Evolutionary conservation across 2,113 vertebrate genomes (phyloP).

Genomic region (Eulemur macaco): DNA sequence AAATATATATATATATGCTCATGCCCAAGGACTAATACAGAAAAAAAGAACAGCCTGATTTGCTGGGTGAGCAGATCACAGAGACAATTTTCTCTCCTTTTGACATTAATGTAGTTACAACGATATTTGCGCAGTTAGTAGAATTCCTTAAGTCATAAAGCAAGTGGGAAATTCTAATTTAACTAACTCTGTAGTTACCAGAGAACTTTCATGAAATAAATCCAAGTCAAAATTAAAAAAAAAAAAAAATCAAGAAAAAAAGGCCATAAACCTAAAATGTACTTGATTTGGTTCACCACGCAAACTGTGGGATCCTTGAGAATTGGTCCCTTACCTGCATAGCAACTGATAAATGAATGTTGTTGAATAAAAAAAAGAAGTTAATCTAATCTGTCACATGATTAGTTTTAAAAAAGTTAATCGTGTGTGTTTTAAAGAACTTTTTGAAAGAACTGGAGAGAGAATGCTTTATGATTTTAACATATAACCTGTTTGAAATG

Average conservation of each 20-base stretch:
- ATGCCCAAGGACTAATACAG: neutral
- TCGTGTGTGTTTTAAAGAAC: neutral
- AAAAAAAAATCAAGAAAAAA: neutral
- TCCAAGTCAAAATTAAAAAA: neutral
- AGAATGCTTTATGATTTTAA: neutral
- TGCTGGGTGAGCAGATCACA: neutral
- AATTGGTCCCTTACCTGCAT: neutral
- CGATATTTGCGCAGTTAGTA: neutral
- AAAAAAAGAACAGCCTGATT: neutral
- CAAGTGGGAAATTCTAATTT: neutral
- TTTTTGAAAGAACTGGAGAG: conserved; percentile 10
- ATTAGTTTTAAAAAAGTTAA: neutral
- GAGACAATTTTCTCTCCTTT: conserved; percentile 3
- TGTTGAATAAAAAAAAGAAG: neutral
- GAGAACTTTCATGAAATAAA: conserved; percentile 11
- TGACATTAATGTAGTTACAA: neutral
- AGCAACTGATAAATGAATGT: neutral
- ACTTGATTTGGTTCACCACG: neutral
- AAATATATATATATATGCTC: conserved; percentile 10
- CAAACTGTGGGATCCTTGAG: neutral
- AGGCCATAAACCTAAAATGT: neutral
- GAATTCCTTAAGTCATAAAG: conserved; percentile 28
- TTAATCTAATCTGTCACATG: neutral
- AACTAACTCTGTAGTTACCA: neutral
- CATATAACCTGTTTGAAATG: neutral